phyloP scores from a whole-genome alignment of 2,113 vertebrate species.

The Epinephelus moara region DNA sequence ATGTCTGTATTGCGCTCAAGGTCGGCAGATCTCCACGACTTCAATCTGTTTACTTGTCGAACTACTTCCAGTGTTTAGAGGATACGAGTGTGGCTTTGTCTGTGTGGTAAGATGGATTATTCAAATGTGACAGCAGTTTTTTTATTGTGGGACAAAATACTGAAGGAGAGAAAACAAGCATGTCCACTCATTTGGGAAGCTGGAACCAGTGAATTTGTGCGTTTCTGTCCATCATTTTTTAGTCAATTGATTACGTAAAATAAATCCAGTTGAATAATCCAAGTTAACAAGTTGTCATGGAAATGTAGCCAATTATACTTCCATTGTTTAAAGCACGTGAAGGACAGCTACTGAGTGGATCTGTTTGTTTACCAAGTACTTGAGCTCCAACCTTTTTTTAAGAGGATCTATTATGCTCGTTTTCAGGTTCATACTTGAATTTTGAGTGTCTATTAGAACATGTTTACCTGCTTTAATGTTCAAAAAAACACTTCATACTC shows the following conservation, averaged over 20 bases:
- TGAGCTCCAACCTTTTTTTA: no score
- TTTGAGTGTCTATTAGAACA: no score
- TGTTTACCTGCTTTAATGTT: no score
- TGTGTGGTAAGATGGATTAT: conserved; percentile 46
- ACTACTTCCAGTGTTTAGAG: conserved; percentile 19
- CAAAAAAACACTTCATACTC: no score
- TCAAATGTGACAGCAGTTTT: conserved; percentile 20
- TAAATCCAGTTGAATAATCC: no score
- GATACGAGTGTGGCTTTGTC: conserved; percentile 17
- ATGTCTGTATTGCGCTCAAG: conserved; percentile 44
- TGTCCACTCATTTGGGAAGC: background rate
- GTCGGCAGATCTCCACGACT: conserved; percentile 42
- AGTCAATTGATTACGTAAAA: background rate
- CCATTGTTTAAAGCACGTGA: no score
- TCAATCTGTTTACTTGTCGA: conserved; percentile 52
- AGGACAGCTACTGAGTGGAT: background rate
- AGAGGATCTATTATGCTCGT: no score
- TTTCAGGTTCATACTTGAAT: no score
- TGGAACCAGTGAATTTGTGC: background rate
- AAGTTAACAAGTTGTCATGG: background rate
- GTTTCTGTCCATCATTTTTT: background rate
- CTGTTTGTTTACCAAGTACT: background rate
- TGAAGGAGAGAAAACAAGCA: background rate
- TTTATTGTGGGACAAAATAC: background rate
- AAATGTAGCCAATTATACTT: background rate